A percentile compares a stretch with the other conserved stretches of the same genome.
These are phyloP conservation scores for Eriosoma lanigerum DNA, from an alignment of 1,140 invertebrate species.

Conservation along the genomic window DNA sequence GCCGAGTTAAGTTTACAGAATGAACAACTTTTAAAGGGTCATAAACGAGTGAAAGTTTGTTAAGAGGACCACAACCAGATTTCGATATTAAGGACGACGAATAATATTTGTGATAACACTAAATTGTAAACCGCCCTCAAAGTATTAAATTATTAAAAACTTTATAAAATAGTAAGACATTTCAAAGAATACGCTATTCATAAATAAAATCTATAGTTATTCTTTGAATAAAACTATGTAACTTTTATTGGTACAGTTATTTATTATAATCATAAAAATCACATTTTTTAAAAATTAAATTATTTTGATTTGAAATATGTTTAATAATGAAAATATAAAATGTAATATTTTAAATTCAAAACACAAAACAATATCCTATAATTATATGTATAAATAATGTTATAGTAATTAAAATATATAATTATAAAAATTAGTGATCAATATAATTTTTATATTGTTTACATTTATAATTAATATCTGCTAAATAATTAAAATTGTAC, in stretches of 20 bases:
- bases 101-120: constrained; percentile 13
- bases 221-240: not conserved
- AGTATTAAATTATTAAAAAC: constrained; percentile 24
- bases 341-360: too few species aligned
- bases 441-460: too few species aligned
- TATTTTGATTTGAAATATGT: constrained; percentile 26
- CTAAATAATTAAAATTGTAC: too few species aligned
- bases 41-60: constrained; percentile 29
- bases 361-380: too few species aligned
- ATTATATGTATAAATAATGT: too few species aligned
- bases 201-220: constrained; percentile 6
- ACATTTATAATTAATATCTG: too few species aligned
- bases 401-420: too few species aligned
- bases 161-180: constrained; percentile 12
- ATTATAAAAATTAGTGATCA: too few species aligned
- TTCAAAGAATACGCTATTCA: not conserved
- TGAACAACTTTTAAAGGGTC: constrained; percentile 25
- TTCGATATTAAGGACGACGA: constrained; percentile 7
- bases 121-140: constrained; percentile 24
- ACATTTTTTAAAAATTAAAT: not conserved
- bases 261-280: not conserved
- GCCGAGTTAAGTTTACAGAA: not conserved
- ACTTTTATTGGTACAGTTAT: not conserved
- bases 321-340: not conserved
- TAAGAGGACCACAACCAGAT: constrained; percentile 1